Evolutionary conservation across 2,113 vertebrate genomes (phyloP).

Genomic region (Neoarius graeffei): DNA sequence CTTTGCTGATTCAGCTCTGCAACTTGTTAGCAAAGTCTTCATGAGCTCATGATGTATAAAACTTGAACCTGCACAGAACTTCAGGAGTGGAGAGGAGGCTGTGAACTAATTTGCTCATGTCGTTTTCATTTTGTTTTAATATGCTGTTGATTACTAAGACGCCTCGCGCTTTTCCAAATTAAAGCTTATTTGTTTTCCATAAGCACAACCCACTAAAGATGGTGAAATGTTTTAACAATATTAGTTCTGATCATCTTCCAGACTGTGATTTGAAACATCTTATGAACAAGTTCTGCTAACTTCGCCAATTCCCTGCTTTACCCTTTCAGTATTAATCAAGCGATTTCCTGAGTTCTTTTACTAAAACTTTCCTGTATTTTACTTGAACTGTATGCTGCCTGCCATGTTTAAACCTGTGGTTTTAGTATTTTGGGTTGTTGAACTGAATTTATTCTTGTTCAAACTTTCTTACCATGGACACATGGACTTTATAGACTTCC

Average conservation of each 20-base stretch:
- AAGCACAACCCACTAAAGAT: constrained; percentile 48
- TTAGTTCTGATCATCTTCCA: background rate
- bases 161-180: background rate
- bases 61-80: background rate
- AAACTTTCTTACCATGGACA: background rate
- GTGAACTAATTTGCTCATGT: background rate
- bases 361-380: constrained; percentile 47
- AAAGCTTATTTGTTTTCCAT: constrained; percentile 3
- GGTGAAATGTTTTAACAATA: background rate
- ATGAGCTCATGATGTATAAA: background rate
- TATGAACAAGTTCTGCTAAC: constrained; percentile 12
- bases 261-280: constrained; percentile 14
- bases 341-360: constrained; percentile 39
- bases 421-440: background rate
- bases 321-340: constrained; percentile 31
- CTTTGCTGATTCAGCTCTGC: background rate
- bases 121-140: background rate
- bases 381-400: constrained; percentile 58
- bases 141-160: background rate
- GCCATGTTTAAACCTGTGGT: constrained; percentile 39
- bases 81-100: background rate
- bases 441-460: constrained; percentile 1
- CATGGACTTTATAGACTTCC: constrained; percentile 13
- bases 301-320: background rate
- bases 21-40: background rate